Evolutionary conservation across 2,113 vertebrate genomes (phyloP).

Genomic region (Donacobius atricapilla): DNA sequence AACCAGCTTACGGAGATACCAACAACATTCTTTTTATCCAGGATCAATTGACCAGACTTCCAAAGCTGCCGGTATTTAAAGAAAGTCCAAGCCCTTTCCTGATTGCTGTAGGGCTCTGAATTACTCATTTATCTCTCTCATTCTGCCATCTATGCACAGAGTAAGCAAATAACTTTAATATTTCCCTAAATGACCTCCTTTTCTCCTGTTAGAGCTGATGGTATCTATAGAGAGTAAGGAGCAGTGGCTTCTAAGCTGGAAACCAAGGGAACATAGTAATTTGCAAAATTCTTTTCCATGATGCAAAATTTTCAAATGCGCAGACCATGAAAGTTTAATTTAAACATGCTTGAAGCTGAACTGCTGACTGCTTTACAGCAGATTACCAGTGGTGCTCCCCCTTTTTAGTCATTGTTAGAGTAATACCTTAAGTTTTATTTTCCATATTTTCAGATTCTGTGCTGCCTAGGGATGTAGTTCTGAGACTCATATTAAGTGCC

Average conservation of each 20-base stretch:
- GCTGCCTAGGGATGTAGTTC: too few species aligned
- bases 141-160: background rate
- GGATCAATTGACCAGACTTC: constrained; percentile 24
- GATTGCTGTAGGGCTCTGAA: constrained; percentile 24
- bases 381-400: background rate
- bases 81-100: constrained; percentile 32
- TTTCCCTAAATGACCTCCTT: background rate
- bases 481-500: too few species aligned
- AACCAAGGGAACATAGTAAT: background rate
- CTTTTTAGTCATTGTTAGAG: background rate
- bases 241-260: background rate
- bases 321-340: background rate
- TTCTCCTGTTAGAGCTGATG: background rate
- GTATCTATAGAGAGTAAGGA: background rate
- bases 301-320: background rate
- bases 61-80: background rate
- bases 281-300: background rate
- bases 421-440: too few species aligned
- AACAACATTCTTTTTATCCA: constrained; percentile 25
- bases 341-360: background rate
- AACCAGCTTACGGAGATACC: constrained; percentile 12
- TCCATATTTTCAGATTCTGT: too few species aligned
- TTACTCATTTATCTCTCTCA: background rate
- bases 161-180: constrained; percentile 4
- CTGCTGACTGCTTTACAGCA: background rate